phyloP scores from a whole-genome alignment of 1,140 invertebrate genomes.

The Drusus annulatus region DNA sequence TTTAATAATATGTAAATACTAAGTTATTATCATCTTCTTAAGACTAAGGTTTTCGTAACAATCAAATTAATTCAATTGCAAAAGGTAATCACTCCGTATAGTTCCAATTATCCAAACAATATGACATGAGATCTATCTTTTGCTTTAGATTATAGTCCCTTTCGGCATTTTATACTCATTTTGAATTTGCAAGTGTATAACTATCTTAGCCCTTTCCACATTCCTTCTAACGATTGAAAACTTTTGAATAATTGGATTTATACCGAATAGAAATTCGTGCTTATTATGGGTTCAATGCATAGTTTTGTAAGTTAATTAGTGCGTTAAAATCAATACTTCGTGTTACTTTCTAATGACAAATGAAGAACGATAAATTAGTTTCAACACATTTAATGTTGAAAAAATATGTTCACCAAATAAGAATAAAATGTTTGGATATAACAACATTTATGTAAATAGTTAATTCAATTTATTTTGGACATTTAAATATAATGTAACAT shows the following conservation, averaged over 20 bases:
- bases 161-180: background rate
- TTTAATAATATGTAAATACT: constrained; percentile 37
- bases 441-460: constrained; percentile 33
- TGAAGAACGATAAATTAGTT: background rate
- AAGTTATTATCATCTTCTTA: constrained; percentile 55
- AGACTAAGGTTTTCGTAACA: constrained; percentile 12
- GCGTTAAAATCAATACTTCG: background rate
- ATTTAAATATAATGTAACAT: constrained; percentile 29
- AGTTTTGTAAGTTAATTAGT: background rate
- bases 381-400: constrained; percentile 9
- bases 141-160: no score
- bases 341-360: background rate
- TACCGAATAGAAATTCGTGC: background rate
- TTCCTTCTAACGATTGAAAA: background rate
- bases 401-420: background rate
- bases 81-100: background rate
- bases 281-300: background rate
- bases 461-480: constrained; percentile 25
- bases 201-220: no score
- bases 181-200: no score
- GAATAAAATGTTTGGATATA: constrained; percentile 6
- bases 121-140: background rate
- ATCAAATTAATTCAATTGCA: constrained; percentile 3
- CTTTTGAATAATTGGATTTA: constrained; percentile 20
- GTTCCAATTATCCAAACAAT: constrained; percentile 18